Evolutionary conservation across 2,888 invertebrate genomes (phyloP).

Genomic region (Andrena trimmerana): DNA sequence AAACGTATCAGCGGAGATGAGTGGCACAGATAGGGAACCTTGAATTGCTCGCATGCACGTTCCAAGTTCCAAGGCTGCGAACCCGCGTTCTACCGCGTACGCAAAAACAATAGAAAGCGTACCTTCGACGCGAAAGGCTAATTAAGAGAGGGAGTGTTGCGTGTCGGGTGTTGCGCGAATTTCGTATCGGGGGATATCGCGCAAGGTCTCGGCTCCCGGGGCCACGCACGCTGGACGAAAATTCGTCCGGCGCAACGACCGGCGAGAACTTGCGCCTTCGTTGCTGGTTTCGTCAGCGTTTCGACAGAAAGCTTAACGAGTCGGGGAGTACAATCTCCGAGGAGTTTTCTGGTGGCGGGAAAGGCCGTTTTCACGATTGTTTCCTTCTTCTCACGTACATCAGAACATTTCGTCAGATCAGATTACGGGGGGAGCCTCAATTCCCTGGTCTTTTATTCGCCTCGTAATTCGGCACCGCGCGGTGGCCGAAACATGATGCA

Average conservation of each 20-base stretch:
- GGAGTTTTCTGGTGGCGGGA: constrained; percentile 43
- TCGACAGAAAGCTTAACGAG: constrained; percentile 56
- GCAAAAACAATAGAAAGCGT: constrained; percentile 38
- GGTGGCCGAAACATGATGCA: constrained; percentile 7
- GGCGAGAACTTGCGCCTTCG: constrained; percentile 21
- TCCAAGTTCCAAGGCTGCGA: constrained; percentile 51
- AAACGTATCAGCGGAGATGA: neutral
- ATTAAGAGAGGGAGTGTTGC: constrained; percentile 7
- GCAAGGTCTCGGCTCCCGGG: constrained; percentile 34
- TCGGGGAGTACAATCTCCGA: constrained; percentile 39
- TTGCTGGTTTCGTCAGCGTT: constrained; percentile 52
- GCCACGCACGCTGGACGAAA: neutral
- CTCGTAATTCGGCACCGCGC: constrained; percentile 24
- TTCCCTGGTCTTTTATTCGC: constrained; percentile 6
- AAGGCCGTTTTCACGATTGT: constrained; percentile 65
- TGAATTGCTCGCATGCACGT: constrained; percentile 12
- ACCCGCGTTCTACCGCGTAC: neutral
- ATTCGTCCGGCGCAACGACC: neutral
- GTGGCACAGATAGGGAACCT: constrained; percentile 37
- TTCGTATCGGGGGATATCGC: neutral
- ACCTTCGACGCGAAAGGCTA: constrained; percentile 14
- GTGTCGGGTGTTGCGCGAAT: neutral
- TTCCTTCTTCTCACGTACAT: constrained; percentile 59
- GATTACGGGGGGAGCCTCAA: constrained; percentile 47
- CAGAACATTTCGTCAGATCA: constrained; percentile 61